These are phyloP conservation scores for Chaenocephalus aceratus DNA, from an alignment of 2,113 vertebrate genomes.

Conservation along the genomic window DNA sequence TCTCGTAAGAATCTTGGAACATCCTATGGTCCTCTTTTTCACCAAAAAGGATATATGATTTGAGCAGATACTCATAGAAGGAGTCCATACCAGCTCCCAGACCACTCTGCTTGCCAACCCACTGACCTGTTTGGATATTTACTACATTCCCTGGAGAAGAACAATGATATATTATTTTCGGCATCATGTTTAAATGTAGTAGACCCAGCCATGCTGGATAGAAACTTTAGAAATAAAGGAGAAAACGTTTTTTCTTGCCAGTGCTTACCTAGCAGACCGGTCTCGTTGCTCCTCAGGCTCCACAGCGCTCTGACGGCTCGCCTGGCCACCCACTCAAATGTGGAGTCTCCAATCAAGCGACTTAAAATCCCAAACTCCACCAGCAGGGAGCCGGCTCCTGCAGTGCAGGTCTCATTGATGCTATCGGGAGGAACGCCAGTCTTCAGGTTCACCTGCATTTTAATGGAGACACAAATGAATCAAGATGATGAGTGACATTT, in stretches of 20 bases:
- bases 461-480: neutral
- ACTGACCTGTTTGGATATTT: slow-evolving; percentile 97
- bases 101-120: slow-evolving; percentile 98
- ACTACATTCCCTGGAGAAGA: slow-evolving; percentile 92
- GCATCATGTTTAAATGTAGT: neutral
- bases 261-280: slow-evolving; percentile 90
- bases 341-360: slow-evolving; percentile 95
- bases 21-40: slow-evolving; percentile 95
- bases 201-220: neutral
- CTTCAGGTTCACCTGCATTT: slow-evolving; percentile 93
- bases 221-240: neutral
- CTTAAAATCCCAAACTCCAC: slow-evolving; percentile 98
- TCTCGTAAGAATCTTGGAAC: slow-evolving; percentile 93
- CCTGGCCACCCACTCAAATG: slow-evolving; percentile 96
- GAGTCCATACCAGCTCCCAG: slow-evolving; percentile 96
- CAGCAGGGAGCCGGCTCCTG: slow-evolving; percentile 94
- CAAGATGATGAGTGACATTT: neutral
- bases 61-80: slow-evolving; percentile 97
- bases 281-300: slow-evolving; percentile 94
- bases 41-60: slow-evolving; percentile 98
- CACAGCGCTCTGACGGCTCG: slow-evolving; percentile 95
- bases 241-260: neutral
- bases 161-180: neutral
- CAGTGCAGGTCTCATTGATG: slow-evolving; percentile 96
- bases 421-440: slow-evolving; percentile 92